These are phyloP conservation scores for Listrodromus nycthemerus DNA, from an alignment of 2,888 invertebrate species.

Conservation along the genomic window DNA sequence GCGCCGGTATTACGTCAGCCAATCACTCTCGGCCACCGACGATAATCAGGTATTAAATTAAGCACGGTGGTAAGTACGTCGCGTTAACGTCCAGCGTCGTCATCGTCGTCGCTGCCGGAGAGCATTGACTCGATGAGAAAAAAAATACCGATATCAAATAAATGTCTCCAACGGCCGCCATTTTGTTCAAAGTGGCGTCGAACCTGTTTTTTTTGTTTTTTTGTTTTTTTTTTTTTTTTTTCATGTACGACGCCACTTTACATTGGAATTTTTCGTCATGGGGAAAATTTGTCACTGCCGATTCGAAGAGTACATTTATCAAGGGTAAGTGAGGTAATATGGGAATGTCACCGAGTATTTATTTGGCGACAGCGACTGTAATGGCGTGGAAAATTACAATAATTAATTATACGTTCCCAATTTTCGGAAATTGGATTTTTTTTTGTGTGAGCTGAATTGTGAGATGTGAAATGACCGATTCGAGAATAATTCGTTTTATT, in stretches of 20 bases:
- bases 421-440: too few relatives aligned
- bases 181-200: not conserved
- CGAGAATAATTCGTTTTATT: too few relatives aligned
- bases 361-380: conserved; percentile 69
- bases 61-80: conserved; percentile 46
- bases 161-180: not conserved
- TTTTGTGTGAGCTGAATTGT: too few relatives aligned
- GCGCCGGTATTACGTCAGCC: conserved; percentile 9
- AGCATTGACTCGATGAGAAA: not conserved
- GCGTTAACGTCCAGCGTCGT: conserved; percentile 10
- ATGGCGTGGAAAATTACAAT: too few relatives aligned
- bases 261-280: too few relatives aligned
- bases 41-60: conserved; percentile 76
- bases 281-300: not conserved
- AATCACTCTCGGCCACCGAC: conserved; percentile 49
- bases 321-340: not conserved
- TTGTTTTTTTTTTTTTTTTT: too few relatives aligned
- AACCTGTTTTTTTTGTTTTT: too few relatives aligned
- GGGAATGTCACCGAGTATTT: conserved; percentile 67
- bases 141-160: not conserved
- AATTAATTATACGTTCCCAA: not conserved
- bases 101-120: not conserved
- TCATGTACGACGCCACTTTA: too few relatives aligned
- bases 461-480: too few relatives aligned
- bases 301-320: not conserved